Base-by-base conservation (phyloP, 2,888 invertebrate species). In the Uropetala carovei region DNA sequence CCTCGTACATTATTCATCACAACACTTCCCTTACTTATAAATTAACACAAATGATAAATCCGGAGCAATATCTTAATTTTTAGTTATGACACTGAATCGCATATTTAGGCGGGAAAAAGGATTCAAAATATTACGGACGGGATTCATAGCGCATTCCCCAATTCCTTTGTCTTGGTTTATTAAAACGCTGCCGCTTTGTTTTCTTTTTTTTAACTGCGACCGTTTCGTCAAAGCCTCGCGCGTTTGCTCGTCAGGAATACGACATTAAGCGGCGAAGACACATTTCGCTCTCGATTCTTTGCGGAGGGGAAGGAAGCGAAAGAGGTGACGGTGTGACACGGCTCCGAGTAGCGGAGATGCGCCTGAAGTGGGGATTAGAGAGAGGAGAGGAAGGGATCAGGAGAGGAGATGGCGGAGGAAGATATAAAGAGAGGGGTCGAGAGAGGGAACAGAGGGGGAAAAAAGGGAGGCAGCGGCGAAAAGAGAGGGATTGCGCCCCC, bases 401-500 rank as follows among this genome's bases (percentile, higher is more conserved):
- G 16, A 13, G 8, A 22, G 0, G 27, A 82, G 13, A 82, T 30
- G 43, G 82, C 1, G 30, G 27, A 16, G 13, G 11, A 30, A 14
- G 43, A n/a, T n/a, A n/a, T n/a, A n/a, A 82, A 83, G 83, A 57
- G n/a, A 57, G 57, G 10, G 56, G 83, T 9, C 9, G 43, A n/a
- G n/a, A n/a, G n/a, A n/a, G 5, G 56, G 43, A n/a, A 3, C 1
- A 16, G 18, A 11, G 14, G 83, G 18, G 18, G 16, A n/a, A 18
- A 43, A 64, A 89, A 18, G 43, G 18, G 64, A 11, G 64, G 89
- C 27, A 43, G 64, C 5, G 89, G 13, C 9, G 57, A 11, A 58
- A 83, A 43, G 57, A 83, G 83, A 68, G 89, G 30, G 30, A 89
- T 89, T 89, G 68, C 89, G 30, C 60, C 89, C 68, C 89, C 56